phyloP scores from a whole-genome alignment of 2,113 vertebrate species.

The Tachuris rubrigastra region DNA sequence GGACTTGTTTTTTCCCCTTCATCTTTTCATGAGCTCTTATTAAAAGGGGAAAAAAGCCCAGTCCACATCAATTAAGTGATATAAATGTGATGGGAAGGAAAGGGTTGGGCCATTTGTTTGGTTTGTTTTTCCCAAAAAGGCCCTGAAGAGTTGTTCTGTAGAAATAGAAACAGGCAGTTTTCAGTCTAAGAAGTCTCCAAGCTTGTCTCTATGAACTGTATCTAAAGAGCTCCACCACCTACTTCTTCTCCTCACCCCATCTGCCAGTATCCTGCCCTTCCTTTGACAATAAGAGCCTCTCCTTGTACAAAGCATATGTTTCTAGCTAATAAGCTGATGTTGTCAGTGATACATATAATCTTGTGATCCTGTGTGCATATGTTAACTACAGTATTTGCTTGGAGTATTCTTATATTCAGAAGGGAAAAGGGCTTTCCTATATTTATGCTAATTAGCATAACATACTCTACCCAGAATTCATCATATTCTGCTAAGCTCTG shows the following conservation, averaged over 20 bases:
- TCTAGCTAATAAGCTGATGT: neutral
- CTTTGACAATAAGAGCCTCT: neutral
- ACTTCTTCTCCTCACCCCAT: neutral
- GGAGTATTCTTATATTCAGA: constrained; percentile 5
- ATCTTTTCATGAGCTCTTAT: neutral
- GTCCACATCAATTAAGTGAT: neutral
- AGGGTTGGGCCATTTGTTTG: fast-evolving
- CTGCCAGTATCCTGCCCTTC: neutral
- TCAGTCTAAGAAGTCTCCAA: neutral
- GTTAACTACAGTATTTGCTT: constrained; percentile 12
- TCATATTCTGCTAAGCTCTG: constrained; percentile 43
- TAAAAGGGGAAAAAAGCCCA: neutral
- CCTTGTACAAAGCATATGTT: constrained; percentile 29
- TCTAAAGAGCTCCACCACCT: neutral
- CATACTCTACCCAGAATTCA: constrained; percentile 52
- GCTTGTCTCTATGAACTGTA: neutral
- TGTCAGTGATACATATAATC: constrained; percentile 53
- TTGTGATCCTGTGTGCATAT: constrained; percentile 48
- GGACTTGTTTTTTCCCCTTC: neutral
- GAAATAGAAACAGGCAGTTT: neutral
- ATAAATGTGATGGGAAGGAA: neutral
- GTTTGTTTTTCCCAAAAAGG: neutral
- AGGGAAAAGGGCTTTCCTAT: constrained; percentile 61
- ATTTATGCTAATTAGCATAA: constrained; percentile 61
- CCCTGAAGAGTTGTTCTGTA: neutral